Base-by-base conservation (phyloP, 2,797 vertebrate genomes). In the Gobionotothen gibberifrons region DNA sequence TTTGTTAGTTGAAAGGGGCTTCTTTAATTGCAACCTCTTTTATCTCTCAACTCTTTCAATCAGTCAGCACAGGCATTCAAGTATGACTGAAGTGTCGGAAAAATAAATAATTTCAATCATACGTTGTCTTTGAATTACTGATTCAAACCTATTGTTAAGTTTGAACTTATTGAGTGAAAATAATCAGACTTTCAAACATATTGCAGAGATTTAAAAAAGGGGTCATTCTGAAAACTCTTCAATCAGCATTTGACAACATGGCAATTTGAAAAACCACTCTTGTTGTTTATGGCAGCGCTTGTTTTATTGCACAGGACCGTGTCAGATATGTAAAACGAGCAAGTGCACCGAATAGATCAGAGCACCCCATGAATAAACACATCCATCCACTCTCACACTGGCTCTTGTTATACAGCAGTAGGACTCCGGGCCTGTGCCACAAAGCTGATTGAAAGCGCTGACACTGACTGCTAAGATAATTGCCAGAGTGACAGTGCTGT, bases 391-490 rank as follows among this genome's bases (percentile, higher is more conserved):
- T 26, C 70, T 36, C 58, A 69, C 71, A 44, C 66, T 0, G 52
- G 43, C 32, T 76, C 76, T 64, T 53, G 72, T 78, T 69, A 47
- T 17, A 15, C 60, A 83, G 81, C 69, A 21, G 69, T 22, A 11
- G 52, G 75, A 89, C 90, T 90, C 71, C 59, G 79, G 67, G 65
- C 84, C 77, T 81, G 81, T 82, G 72, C 86, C 69, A 79, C 85
- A 88, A 86, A 90, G 81, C 76, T 90, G 86, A 89, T 84, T 89
- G 82, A 80, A 84, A 81, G 42, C 12, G 19, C 85, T 86, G 84
- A 91, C 84, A 87, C 81, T 54, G 87, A 89, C 89, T 83, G 58
- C 74, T 72, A 76, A 79, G 80, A 89, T 89, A 90, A 90, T 89
- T 90, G 87, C 80, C 70, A 72, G 80, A 73, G 84, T 85, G 85